These are phyloP conservation scores for Omphaloscelis lunosa DNA, from an alignment of 2,888 invertebrate species.

Conservation along the genomic window DNA sequence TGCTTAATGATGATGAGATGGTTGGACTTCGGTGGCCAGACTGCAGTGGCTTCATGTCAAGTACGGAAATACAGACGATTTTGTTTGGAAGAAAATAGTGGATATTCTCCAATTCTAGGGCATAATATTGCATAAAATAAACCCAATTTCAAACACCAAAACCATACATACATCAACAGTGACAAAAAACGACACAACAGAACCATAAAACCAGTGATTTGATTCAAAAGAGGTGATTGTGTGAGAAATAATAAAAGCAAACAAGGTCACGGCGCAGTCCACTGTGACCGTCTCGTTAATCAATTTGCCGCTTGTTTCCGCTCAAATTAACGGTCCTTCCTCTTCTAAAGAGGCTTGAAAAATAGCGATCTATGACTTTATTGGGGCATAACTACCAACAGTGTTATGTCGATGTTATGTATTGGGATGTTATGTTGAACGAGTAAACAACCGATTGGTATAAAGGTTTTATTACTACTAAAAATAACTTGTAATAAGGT, in stretches of 20 bases:
- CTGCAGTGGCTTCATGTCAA: not conserved
- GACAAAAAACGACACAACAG: constrained; percentile 16
- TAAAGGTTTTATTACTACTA: no score
- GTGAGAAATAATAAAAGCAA: constrained; percentile 54
- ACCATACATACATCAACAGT: constrained; percentile 10
- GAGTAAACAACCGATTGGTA: no score
- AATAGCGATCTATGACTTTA: constrained; percentile 22
- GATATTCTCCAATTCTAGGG: not conserved
- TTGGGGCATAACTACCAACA: no score
- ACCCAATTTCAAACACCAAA: not conserved
- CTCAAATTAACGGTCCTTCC: constrained; percentile 78
- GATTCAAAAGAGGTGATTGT: constrained; percentile 54
- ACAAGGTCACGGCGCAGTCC: constrained; percentile 55
- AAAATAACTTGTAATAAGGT: no score
- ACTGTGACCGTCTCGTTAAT: constrained; percentile 73
- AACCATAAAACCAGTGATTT: constrained; percentile 40
- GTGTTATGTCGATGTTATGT: no score
- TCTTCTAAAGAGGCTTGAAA: constrained; percentile 38
- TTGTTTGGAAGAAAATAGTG: no score
- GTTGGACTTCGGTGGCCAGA: not conserved
- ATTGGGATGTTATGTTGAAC: no score
- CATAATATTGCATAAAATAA: not conserved
- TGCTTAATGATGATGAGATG: not conserved
- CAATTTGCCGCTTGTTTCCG: constrained; percentile 85
- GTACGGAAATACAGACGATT: not conserved